Evolutionary conservation across 2,888 invertebrate genomes (phyloP).

Genomic region (Scaptomyza cyrtandrae): DNA sequence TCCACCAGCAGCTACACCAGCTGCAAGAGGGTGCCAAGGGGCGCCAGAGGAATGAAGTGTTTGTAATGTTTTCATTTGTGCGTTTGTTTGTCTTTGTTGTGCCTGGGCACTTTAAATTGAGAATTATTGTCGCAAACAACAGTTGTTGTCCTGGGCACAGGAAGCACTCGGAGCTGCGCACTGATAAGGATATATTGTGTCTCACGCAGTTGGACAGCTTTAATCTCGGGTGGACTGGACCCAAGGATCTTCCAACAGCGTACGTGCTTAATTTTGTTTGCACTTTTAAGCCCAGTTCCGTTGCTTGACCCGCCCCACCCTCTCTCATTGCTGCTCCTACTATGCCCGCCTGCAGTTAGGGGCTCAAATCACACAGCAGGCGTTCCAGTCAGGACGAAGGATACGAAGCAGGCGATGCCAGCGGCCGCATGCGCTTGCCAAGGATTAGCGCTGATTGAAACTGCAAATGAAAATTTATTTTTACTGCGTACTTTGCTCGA

Average conservation of each 20-base stretch:
- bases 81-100: neutral
- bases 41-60: slow-evolving; percentile 2
- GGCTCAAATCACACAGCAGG: slow-evolving; percentile 73
- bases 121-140: slow-evolving; percentile 78
- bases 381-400: slow-evolving; percentile 23
- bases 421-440: slow-evolving; percentile 77
- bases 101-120: slow-evolving; percentile 75
- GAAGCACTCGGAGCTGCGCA: slow-evolving; percentile 26
- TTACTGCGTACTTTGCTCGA: slow-evolving; percentile 62
- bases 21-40: neutral
- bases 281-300: slow-evolving; percentile 77
- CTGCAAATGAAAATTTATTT: slow-evolving; percentile 84
- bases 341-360: slow-evolving; percentile 70
- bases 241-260: slow-evolving; percentile 57
- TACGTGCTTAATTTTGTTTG: slow-evolving; percentile 81
- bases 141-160: slow-evolving; percentile 42
- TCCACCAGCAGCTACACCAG: slow-evolving; percentile 1
- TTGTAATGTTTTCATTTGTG: slow-evolving; percentile 61
- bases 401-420: slow-evolving; percentile 38
- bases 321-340: neutral
- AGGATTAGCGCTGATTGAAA: slow-evolving; percentile 84
- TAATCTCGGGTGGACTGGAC: slow-evolving; percentile 66
- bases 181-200: slow-evolving; percentile 81
- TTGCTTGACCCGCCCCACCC: slow-evolving; percentile 7
- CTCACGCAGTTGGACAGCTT: slow-evolving; percentile 81